These are phyloP conservation scores for Euwallacea similis DNA, from an alignment of 1,140 invertebrate genomes.

Conservation along the genomic window DNA sequence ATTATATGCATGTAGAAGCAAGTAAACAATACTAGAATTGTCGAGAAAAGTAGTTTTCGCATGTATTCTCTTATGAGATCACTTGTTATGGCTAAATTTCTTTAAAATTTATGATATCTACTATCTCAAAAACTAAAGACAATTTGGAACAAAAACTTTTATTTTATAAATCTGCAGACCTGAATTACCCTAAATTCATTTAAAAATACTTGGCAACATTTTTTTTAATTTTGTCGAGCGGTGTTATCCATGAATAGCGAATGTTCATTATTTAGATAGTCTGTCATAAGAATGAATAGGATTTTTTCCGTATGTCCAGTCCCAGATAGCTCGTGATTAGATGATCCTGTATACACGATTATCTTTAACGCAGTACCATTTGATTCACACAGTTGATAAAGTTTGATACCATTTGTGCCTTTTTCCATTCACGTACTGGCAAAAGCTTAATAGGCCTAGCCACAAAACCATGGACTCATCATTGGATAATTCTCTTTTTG, in stretches of 20 bases:
- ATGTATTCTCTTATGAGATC: too few species aligned
- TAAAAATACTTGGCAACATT: too few species aligned
- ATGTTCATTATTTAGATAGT: conserved; percentile 32
- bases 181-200: too few species aligned
- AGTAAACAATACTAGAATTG: too few species aligned
- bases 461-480: conserved; percentile 49
- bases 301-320: conserved; percentile 27
- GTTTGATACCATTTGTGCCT: conserved; percentile 47
- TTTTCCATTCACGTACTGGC: conserved; percentile 49
- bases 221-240: too few species aligned
- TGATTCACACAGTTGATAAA: conserved; percentile 40
- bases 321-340: conserved; percentile 8
- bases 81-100: too few species aligned
- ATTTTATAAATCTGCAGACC: too few species aligned
- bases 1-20: too few species aligned
- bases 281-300: conserved; percentile 26
- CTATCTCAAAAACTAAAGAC: too few species aligned
- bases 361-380: conserved; percentile 38
- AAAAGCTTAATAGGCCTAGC: conserved; percentile 45
- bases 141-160: too few species aligned
- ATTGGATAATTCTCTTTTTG: conserved; percentile 41
- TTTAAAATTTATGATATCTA: too few species aligned
- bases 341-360: conserved; percentile 38
- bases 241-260: conserved; percentile 42
- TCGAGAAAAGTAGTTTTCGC: too few species aligned